A percentile compares a stretch with the other conserved stretches of the same genome.
phyloP scores from a whole-genome alignment of 2,797 vertebrate species.

The Iguana delicatissima region DNA sequence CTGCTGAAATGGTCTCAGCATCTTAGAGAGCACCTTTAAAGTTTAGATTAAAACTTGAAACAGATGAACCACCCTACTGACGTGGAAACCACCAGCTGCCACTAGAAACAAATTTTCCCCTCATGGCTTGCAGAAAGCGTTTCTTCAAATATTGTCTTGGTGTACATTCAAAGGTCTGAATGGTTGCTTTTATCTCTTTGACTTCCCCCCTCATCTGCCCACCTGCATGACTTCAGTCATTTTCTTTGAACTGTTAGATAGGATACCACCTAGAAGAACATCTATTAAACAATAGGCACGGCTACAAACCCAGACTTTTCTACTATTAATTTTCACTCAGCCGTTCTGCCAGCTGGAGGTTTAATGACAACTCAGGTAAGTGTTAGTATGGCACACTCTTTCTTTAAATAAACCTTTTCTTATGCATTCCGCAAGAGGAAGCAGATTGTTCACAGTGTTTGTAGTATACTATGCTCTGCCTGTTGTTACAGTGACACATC shows the following conservation, averaged over 20 bases:
- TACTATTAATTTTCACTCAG: background rate
- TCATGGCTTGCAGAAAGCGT: background rate
- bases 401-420: conserved; percentile 58
- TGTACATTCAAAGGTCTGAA: background rate
- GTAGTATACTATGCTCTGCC: conserved; percentile 59
- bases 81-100: too few species aligned
- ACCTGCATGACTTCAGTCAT: background rate
- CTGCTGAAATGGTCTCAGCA: too few species aligned
- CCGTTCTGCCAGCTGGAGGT: conserved; percentile 7
- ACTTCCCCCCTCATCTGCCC: background rate
- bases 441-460: conserved; percentile 56
- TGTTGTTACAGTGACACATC: conserved; percentile 64
- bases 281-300: conserved; percentile 30
- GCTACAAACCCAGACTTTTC: conserved; percentile 23
- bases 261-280: conserved; percentile 30
- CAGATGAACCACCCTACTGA: too few species aligned
- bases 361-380: conserved; percentile 48
- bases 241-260: conserved; percentile 1
- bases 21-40: background rate
- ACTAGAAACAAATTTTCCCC: too few species aligned
- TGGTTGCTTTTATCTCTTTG: background rate
- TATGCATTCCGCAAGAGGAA: conserved; percentile 39
- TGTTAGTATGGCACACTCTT: conserved; percentile 46
- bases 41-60: background rate
- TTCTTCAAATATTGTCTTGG: background rate